Conservation (phyloP, 2,797 vertebrate species). For the Rhadinocentrus ornatus region DNA sequence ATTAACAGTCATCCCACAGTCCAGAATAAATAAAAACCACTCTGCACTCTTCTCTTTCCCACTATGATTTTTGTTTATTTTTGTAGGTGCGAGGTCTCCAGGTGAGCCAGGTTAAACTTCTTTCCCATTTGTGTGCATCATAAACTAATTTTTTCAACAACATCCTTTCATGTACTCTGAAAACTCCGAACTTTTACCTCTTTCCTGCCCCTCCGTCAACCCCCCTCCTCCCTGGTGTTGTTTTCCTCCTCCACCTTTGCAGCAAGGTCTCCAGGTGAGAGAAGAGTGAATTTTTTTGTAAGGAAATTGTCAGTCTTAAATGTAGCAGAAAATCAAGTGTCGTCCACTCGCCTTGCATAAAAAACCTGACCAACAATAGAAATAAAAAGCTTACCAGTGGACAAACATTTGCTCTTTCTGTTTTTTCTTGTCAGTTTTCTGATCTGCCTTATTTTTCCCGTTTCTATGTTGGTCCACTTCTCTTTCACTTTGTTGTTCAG, state of each 20-base stretch:
- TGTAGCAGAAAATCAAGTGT: constrained; percentile 63
- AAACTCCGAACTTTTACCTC: constrained; percentile 23
- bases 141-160: constrained; percentile 28
- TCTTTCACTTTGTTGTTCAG: constrained; percentile 25
- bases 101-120: constrained; percentile 79
- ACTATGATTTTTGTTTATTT: constrained; percentile 54
- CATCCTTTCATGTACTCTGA: constrained; percentile 36
- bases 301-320: constrained; percentile 23
- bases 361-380: constrained; percentile 9
- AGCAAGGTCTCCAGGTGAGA: constrained; percentile 82
- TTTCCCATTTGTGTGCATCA: constrained; percentile 36
- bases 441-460: constrained; percentile 25
- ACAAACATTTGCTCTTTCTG: constrained; percentile 66
- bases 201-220: neutral
- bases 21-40: constrained; percentile 37
- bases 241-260: constrained; percentile 55
- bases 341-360: constrained; percentile 38
- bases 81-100: constrained; percentile 80
- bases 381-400: constrained; percentile 15
- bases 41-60: constrained; percentile 58
- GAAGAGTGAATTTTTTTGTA: constrained; percentile 47
- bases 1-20: constrained; percentile 19
- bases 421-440: constrained; percentile 28
- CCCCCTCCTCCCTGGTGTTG: constrained; percentile 11
- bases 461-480: constrained; percentile 35